Percentiles rank a stretch among this genome's conserved stretches.
phyloP scores from a whole-genome alignment of 2,113 vertebrate species.

The Thymallus thymallus region DNA sequence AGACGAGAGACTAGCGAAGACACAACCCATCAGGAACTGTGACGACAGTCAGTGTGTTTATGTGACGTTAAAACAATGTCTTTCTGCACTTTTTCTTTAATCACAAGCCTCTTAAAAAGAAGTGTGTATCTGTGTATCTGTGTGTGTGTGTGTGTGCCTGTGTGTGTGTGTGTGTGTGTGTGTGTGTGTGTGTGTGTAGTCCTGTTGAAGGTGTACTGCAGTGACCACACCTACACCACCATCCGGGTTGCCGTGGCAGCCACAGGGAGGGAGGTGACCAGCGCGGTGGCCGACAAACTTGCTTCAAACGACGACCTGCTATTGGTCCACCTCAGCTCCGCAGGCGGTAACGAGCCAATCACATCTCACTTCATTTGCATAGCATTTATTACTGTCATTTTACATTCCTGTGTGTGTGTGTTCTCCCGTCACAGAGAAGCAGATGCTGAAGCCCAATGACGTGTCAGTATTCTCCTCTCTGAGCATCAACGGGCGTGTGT shows the following conservation, averaged over 20 bases:
- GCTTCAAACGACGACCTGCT: conserved; percentile 87
- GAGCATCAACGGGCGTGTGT: conserved; percentile 89
- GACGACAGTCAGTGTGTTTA: conserved; percentile 86
- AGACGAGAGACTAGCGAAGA: conserved; percentile 90
- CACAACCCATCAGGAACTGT: conserved; percentile 87
- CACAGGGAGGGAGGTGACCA: conserved; percentile 87
- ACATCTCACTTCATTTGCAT: no score
- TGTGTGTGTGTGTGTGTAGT: conserved; percentile 71
- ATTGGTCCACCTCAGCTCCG: conserved; percentile 88
- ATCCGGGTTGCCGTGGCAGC: conserved; percentile 86
- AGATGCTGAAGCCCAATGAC: conserved; percentile 89
- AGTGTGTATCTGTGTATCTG: conserved; percentile 18
- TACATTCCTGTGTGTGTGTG: neutral
- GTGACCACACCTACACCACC: conserved; percentile 96
- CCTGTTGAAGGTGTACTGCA: conserved; percentile 93
- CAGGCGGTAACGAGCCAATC: conserved; percentile 77
- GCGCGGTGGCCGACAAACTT: conserved; percentile 86
- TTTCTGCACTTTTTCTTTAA: neutral
- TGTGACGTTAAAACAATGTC: neutral
- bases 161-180: conserved; percentile 6
- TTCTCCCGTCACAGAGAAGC: conserved; percentile 79
- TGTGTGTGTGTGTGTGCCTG: conserved; percentile 17
- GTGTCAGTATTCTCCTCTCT: conserved; percentile 94
- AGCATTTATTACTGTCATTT: no score
- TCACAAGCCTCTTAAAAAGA: neutral